Evolutionary conservation across 1,140 invertebrate species (phyloP).

Genomic region (Zaprionus ornatus): DNA sequence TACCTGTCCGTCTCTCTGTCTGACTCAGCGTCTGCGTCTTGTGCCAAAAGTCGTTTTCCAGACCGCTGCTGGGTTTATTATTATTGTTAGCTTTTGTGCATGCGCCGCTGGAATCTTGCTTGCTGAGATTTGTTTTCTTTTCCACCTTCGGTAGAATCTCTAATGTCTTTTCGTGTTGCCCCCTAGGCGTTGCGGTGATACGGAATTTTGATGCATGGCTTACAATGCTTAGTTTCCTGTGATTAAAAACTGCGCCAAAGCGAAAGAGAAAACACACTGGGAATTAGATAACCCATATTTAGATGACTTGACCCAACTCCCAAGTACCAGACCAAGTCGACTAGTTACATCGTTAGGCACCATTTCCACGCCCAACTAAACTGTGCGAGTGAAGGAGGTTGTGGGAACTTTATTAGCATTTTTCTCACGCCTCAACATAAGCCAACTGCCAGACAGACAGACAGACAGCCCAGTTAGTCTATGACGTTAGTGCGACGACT

Average conservation of each 20-base stretch:
- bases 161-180: slow-evolving; percentile 66
- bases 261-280: slow-evolving; percentile 64
- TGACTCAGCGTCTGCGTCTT: slow-evolving; percentile 14
- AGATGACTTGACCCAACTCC: slow-evolving; percentile 37
- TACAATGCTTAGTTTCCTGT: slow-evolving; percentile 63
- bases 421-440: slow-evolving; percentile 75
- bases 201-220: slow-evolving; percentile 47
- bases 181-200: slow-evolving; percentile 36
- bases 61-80: slow-evolving; percentile 35
- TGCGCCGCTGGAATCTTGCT: slow-evolving; percentile 26
- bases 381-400: slow-evolving; percentile 59
- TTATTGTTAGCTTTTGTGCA: slow-evolving; percentile 55
- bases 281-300: slow-evolving; percentile 21
- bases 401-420: slow-evolving; percentile 83
- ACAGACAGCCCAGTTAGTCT: slow-evolving; percentile 45
- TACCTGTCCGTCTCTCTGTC: slow-evolving; percentile 10
- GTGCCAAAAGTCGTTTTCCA: slow-evolving; percentile 67
- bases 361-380: slow-evolving; percentile 53
- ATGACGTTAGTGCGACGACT: slow-evolving; percentile 58
- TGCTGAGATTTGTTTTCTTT: slow-evolving; percentile 46
- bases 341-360: slow-evolving; percentile 37
- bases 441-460: slow-evolving; percentile 24
- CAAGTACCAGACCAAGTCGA: neutral
- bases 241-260: slow-evolving; percentile 39
- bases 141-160: slow-evolving; percentile 61